Conservation (phyloP, 1,140 invertebrate genomes). For the Halictus rubicundus region DNA sequence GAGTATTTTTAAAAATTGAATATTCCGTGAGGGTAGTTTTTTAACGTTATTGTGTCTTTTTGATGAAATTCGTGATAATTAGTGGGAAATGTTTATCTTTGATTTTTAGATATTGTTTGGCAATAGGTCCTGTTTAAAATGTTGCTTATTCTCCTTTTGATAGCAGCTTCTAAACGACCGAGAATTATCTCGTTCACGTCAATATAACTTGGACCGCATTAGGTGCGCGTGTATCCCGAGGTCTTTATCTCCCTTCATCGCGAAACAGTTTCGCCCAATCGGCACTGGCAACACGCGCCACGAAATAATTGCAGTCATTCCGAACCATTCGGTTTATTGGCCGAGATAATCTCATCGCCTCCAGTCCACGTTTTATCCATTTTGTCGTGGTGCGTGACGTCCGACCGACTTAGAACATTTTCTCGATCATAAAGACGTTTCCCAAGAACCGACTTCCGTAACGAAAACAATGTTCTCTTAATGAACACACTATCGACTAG, state of each 20-base stretch:
- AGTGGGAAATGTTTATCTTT: too few species aligned
- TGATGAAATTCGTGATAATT: too few species aligned
- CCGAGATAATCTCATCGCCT: conserved; percentile 75
- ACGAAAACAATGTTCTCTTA: neutral
- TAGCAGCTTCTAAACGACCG: neutral
- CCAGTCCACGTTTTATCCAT: conserved; percentile 73
- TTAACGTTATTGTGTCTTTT: too few species aligned
- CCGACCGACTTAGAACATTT: conserved; percentile 36
- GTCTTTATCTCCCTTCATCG: conserved; percentile 54
- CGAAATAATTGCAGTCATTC: conserved; percentile 77
- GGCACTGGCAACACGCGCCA: conserved; percentile 68
- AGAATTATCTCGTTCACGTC: conserved; percentile 19
- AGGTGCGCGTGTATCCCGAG: conserved; percentile 35
- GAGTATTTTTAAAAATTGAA: too few species aligned
- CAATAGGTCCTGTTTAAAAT: neutral
- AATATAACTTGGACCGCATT: neutral
- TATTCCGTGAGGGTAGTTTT: too few species aligned
- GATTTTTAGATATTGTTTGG: too few species aligned
- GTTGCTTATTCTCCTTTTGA: neutral
- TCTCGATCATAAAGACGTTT: neutral
- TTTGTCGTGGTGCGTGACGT: conserved; percentile 71
- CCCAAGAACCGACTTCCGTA: neutral
- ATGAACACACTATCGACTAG: neutral
- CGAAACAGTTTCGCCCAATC: conserved; percentile 53
- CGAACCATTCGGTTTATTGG: conserved; percentile 75